Evolutionary conservation across 2,888 invertebrate species (phyloP), one percentile per base, ranked within the genome.

Genomic region (Lasioglossum vierecki): DNA sequence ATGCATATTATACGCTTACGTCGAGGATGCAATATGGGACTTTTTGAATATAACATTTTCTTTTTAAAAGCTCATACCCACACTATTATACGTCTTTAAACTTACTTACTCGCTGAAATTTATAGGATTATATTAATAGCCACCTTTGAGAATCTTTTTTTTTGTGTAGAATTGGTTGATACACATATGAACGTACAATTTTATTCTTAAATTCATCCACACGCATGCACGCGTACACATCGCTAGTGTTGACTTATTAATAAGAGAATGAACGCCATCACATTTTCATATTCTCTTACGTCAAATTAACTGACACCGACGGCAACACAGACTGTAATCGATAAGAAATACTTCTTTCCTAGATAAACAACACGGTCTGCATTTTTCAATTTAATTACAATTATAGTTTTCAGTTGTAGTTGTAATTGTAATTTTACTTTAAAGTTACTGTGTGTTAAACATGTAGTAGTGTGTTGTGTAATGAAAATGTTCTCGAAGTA

Each of bases 221-320:
- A 30, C 15, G 35, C 30, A 63, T 63, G 35, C 30, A 63, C 63
- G 30, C 18, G 63, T 35, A 30, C 63, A 63, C 30, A 63, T 15
- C 63, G 63, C 63, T 30, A 15, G 30, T 63, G 63, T 30, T 63
- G 26, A 63, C 63, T 30, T 63, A 63, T 44, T 63, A 63, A 30
- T 63, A 63, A 1, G 30, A 63, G 6, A 63, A 30, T 63, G 15
- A 63, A 63, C 63, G 63, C 63, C 63, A 63, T 63, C 63, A 63
- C 63, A 68, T 80, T 57, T 74, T 82, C 63, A 22, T 80, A 35
- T 82, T 82, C 80, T 15, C 26, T 63, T 15, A 63, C 15, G 30
- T 63, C 15, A 63, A 63, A 30, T 63, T 63, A 63, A 30, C 63
- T 30, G 63, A 63, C 35, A 63, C 30, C 15, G 30, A 30, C 63